Base-by-base conservation (phyloP, 1,140 invertebrate genomes). In the Drosophila auraria region DNA sequence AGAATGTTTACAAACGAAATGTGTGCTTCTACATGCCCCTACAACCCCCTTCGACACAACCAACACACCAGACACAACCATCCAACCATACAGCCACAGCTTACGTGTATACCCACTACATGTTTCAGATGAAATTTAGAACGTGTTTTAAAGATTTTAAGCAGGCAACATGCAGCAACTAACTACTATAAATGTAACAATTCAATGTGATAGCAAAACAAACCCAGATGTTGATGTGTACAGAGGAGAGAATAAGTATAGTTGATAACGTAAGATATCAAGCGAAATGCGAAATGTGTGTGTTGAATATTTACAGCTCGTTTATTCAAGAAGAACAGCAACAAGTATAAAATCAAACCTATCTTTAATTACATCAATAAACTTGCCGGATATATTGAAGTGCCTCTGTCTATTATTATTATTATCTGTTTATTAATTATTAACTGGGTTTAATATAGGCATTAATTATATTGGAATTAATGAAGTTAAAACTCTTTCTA, bases 181-280 rank as follows among this genome's bases (percentile, higher is more conserved):
- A 91, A 91, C 89, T 92, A 92, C 91, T 92, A 92, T 92, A 92
- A 92, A 91, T 92, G 91, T 91, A 92, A 92, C 91, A 92, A 92
- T 92, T 92, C 86, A 92, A 92, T 92, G 91, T 92, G 91, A 92
- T 92, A 92, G 87, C 75, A 87, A 92, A 87, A 92, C 83, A 90
- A 90, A 91, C 90, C 87, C 87, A 91, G 83, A 91, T 90, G 82
- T 90, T 90, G 82, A 86, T 87, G 84, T 87, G 86, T 91, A 87
- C 78, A 91, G 82, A 89, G 69, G 66, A 90, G 66, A 87, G 75
- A 71, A 68, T 86, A 90, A 82, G 82, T 65, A 82, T 89, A 87
- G 81, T 69, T 78, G 66, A 83, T 84, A 68, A 69, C 66, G 20
- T 63, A 64, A 78, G 59, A 78, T 65, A 89, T 68, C 73, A 64